Percentiles rank a stretch among this genome's conserved stretches.
Evolutionary conservation across 2,797 vertebrate species (phyloP).

Genomic region (Squalus acanthias): DNA sequence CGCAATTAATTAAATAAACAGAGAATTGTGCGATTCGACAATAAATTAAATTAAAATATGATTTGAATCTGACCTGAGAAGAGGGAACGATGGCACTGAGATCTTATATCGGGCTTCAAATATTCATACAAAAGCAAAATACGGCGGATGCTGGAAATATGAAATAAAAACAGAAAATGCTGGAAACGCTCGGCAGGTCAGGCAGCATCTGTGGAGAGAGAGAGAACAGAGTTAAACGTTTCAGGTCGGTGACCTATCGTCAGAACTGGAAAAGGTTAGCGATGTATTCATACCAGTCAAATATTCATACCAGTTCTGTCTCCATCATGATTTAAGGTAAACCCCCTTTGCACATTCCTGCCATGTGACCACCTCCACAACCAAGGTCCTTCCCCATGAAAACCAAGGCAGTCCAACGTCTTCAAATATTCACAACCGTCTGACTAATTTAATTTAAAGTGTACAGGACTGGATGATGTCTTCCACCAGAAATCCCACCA

Average conservation of each 20-base stretch:
- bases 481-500: not conserved
- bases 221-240: no score
- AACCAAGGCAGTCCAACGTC: not conserved
- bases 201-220: no score
- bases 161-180: no score
- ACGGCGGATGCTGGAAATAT: no score
- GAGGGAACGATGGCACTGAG: conserved; percentile 40
- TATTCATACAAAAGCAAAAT: conserved; percentile 37
- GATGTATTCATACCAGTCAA: no score
- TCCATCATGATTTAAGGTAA: conserved; percentile 31
- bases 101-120: conserved; percentile 39
- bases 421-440: not conserved
- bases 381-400: not conserved
- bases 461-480: not conserved
- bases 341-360: not conserved
- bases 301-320: no score
- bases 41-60: conserved; percentile 18
- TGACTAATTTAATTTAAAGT: not conserved
- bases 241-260: no score
- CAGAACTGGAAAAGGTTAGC: no score
- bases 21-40: conserved; percentile 40
- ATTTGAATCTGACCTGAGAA: conserved; percentile 39
- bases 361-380: not conserved
- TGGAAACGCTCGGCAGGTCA: no score
- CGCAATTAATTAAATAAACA: not conserved